Evolutionary conservation across 2,888 invertebrate genomes (phyloP).

Genomic region (Leptogaster cylindrica): DNA sequence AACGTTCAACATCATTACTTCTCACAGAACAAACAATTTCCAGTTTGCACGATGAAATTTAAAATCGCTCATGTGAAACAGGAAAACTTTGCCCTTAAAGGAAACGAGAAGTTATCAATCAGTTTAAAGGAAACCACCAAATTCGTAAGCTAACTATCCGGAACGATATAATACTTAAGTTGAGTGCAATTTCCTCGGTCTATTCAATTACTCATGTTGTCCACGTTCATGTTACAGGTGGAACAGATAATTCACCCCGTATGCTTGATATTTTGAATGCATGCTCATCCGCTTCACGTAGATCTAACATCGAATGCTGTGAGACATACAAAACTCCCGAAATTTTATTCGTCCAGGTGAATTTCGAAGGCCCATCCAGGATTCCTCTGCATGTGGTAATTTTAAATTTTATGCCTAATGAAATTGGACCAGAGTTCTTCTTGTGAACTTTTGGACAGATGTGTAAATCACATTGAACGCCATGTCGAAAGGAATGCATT

Average conservation of each 20-base stretch:
- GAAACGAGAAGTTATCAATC: conserved; percentile 50
- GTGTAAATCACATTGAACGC: too few relatives aligned
- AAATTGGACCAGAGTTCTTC: too few relatives aligned
- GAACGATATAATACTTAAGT: conserved; percentile 47
- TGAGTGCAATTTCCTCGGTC: conserved; percentile 34
- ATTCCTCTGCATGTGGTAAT: too few relatives aligned
- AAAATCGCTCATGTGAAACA: conserved; percentile 22
- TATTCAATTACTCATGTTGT: conserved; percentile 36
- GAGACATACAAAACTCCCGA: too few relatives aligned
- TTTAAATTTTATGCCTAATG: too few relatives aligned
- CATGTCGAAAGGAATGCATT: too few relatives aligned
- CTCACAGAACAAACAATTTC: too few relatives aligned
- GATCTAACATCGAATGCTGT: too few relatives aligned
- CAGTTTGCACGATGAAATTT: conserved; percentile 19
- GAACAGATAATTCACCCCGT: conserved; percentile 24
- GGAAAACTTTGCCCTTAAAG: neutral
- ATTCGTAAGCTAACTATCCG: conserved; percentile 51
- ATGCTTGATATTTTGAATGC: conserved; percentile 13
- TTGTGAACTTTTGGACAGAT: too few relatives aligned
- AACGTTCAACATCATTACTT: too few relatives aligned
- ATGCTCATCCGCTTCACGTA: conserved; percentile 34
- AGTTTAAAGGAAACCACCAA: conserved; percentile 51
- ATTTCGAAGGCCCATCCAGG: too few relatives aligned
- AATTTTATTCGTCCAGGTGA: too few relatives aligned
- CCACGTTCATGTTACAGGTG: conserved; percentile 34